Percentiles rank a stretch among this genome's conserved stretches.
These are phyloP conservation scores for Cheilosia vernalis DNA, from an alignment of 2,888 invertebrate genomes.

Conservation along the genomic window DNA sequence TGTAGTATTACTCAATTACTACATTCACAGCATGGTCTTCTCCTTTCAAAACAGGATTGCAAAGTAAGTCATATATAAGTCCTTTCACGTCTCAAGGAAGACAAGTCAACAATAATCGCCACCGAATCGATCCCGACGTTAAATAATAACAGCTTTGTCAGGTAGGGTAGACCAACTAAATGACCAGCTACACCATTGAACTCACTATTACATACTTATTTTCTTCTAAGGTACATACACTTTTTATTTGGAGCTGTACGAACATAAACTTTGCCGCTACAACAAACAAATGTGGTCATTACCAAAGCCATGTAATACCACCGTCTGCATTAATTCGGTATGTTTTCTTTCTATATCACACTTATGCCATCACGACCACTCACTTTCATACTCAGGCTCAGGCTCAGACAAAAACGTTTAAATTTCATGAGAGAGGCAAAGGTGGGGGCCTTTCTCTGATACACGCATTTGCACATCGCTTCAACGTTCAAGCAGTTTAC, in stretches of 20 bases:
- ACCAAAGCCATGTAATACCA: constrained; percentile 50
- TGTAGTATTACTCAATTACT: background rate
- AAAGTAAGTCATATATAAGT: background rate
- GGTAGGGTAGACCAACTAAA: background rate
- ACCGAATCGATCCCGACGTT: too few relatives aligned
- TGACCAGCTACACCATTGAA: background rate
- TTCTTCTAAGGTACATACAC: background rate
- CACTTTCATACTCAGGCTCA: constrained; percentile 40
- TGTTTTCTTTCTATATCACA: constrained; percentile 45
- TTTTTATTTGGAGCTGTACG: background rate
- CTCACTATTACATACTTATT: background rate
- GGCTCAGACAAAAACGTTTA: constrained; percentile 26
- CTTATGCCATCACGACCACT: constrained; percentile 67
- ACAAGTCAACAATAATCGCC: background rate
- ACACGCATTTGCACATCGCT: constrained; percentile 28
- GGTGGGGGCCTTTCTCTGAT: constrained; percentile 68
- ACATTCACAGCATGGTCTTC: background rate
- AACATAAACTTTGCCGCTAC: constrained; percentile 24
- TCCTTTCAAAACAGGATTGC: constrained; percentile 1
- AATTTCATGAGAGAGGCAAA: constrained; percentile 44
- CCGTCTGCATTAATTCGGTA: constrained; percentile 28
- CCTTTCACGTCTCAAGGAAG: constrained; percentile 20
- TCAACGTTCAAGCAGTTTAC: constrained; percentile 16
- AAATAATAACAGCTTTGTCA: too few relatives aligned
- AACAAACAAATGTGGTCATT: constrained; percentile 43